phyloP scores from a whole-genome alignment of 2,888 invertebrate species.

The Campopleginae sp. region DNA sequence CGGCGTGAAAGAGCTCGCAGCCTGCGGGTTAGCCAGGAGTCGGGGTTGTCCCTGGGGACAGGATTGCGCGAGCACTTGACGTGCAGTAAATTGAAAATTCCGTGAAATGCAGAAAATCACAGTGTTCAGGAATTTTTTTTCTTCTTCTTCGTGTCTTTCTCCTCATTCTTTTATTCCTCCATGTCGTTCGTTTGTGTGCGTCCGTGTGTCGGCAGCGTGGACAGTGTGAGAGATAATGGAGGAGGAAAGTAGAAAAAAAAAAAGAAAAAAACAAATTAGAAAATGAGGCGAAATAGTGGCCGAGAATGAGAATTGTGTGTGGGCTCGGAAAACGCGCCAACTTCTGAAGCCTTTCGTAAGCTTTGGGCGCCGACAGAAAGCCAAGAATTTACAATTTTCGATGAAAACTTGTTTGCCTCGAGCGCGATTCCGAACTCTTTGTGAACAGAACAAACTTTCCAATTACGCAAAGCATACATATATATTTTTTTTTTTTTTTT shows the following conservation, averaged over 20 bases:
- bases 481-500: too few relatives aligned
- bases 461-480: constrained; percentile 10
- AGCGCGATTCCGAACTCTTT: constrained; percentile 10
- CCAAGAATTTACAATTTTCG: constrained; percentile 22
- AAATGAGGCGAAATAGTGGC: background rate
- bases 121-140: constrained; percentile 4
- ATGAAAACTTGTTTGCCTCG: constrained; percentile 1
- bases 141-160: background rate
- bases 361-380: constrained; percentile 5
- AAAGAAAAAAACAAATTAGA: background rate
- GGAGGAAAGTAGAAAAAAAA: constrained; percentile 1
- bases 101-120: constrained; percentile 35
- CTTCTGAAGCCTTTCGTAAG: background rate
- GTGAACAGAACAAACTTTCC: constrained; percentile 10
- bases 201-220: background rate
- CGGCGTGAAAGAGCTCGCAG: background rate
- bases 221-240: background rate
- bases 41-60: constrained; percentile 11
- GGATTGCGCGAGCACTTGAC: constrained; percentile 34
- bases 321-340: background rate
- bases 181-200: background rate
- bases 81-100: constrained; percentile 58
- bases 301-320: background rate
- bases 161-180: background rate
- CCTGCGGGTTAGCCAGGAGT: background rate